Evolutionary conservation across 2,888 invertebrate species (phyloP).

Genomic region (Andrena bucephala): DNA sequence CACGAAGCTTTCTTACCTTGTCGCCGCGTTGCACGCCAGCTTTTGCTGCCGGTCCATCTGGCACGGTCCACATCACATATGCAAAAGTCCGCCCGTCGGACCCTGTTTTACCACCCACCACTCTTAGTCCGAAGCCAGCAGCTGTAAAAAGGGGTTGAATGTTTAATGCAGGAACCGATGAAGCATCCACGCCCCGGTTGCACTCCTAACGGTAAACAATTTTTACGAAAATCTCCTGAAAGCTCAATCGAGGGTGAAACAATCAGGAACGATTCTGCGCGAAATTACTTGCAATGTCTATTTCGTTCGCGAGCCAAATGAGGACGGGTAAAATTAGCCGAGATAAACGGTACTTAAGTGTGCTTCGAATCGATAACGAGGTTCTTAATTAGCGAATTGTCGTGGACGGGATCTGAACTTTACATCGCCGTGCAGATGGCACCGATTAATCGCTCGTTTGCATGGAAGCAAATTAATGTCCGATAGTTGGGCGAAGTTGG

Average conservation of each 20-base stretch:
- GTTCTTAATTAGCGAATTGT: neutral
- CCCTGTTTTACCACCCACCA: constrained; percentile 96
- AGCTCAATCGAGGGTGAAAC: neutral
- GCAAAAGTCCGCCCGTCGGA: constrained; percentile 95
- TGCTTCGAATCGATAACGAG: neutral
- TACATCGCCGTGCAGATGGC: neutral
- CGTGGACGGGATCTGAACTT: neutral
- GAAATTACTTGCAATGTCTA: neutral
- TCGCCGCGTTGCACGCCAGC: constrained; percentile 95
- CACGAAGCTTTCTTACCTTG: constrained; percentile 87
- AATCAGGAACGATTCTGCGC: neutral
- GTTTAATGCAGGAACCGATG: neutral
- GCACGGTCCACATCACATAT: constrained; percentile 96
- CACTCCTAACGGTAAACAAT: neutral
- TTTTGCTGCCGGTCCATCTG: constrained; percentile 96
- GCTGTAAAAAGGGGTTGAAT: constrained; percentile 80
- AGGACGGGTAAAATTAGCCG: no score
- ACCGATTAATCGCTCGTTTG: neutral
- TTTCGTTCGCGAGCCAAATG: neutral
- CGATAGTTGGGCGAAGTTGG: neutral
- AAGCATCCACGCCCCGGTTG: neutral
- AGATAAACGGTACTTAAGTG: neutral
- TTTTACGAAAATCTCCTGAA: neutral
- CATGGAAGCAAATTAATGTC: neutral
- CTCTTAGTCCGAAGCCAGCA: constrained; percentile 97